Evolutionary conservation across 2,113 vertebrate species (phyloP).

Genomic region (Tympanuchus pallidicinctus): DNA sequence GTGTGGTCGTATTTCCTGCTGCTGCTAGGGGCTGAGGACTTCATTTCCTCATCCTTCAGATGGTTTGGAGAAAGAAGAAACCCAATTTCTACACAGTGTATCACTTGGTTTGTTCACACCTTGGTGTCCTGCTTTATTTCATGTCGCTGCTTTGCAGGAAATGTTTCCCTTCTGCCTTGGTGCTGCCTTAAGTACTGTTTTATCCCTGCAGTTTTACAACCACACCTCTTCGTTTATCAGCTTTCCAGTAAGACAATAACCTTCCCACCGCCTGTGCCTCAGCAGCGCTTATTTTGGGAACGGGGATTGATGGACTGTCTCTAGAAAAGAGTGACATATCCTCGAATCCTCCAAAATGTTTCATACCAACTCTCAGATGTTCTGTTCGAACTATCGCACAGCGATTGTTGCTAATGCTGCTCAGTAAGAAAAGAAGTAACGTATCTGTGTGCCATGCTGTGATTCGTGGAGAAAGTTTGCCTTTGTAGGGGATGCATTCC

Average conservation of each 20-base stretch:
- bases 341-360: not conserved
- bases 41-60: not conserved
- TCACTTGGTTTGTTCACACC: not conserved
- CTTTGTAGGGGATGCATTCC: not conserved
- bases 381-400: not conserved
- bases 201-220: slow-evolving; percentile 6
- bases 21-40: not conserved
- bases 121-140: not conserved
- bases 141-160: not conserved
- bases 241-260: slow-evolving; percentile 45
- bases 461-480: not conserved
- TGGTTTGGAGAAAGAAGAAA: not conserved
- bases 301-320: slow-evolving; percentile 28
- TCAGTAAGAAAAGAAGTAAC: not conserved
- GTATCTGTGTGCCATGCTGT: fast-evolving
- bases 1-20: not conserved
- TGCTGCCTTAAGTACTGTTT: not conserved
- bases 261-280: slow-evolving; percentile 36
- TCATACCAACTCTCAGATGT: not conserved
- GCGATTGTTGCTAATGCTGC: not conserved
- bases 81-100: fast-evolving
- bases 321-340: not conserved
- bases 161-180: not conserved
- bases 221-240: slow-evolving; percentile 40
- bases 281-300: slow-evolving; percentile 16